Conservation (phyloP, 2,888 invertebrate species). For the Agrilus mali region DNA sequence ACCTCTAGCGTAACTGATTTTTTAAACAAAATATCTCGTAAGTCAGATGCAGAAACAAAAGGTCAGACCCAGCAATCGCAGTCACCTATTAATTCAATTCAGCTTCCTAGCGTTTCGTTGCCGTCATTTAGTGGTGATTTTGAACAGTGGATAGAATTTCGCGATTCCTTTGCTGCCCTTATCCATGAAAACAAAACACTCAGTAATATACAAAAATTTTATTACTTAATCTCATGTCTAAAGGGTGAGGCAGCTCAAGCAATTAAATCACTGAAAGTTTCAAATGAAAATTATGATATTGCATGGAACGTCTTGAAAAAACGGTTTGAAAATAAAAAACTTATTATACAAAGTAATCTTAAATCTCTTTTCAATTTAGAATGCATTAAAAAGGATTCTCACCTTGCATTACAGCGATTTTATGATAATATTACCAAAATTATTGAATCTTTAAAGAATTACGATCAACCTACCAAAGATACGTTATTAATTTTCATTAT, state of each 20-base stretch:
- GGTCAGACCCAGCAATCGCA: not conserved
- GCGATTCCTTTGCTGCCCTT: not conserved
- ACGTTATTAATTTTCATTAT: not conserved
- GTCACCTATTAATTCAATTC: not conserved
- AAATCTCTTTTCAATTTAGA: not conserved
- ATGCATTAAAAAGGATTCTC: not conserved
- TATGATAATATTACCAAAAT: no score
- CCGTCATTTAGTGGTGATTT: conserved; percentile 1
- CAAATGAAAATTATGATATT: not conserved
- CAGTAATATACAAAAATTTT: not conserved
- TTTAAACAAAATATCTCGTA: not conserved
- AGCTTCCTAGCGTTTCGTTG: not conserved
- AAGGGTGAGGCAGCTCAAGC: not conserved
- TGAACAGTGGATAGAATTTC: conserved; percentile 3
- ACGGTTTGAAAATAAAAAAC: not conserved
- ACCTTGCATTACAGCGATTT: not conserved
- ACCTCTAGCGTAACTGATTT: not conserved
- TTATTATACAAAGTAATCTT: not conserved
- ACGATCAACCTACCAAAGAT: not conserved
- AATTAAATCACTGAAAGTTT: not conserved
- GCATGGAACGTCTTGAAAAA: conserved; percentile 1
- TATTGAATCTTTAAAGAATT: no score
- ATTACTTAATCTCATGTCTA: not conserved
- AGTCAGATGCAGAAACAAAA: not conserved
- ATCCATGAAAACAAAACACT: not conserved